Conservation (phyloP, 2,888 invertebrate genomes). For the Xylota sylvarum region DNA sequence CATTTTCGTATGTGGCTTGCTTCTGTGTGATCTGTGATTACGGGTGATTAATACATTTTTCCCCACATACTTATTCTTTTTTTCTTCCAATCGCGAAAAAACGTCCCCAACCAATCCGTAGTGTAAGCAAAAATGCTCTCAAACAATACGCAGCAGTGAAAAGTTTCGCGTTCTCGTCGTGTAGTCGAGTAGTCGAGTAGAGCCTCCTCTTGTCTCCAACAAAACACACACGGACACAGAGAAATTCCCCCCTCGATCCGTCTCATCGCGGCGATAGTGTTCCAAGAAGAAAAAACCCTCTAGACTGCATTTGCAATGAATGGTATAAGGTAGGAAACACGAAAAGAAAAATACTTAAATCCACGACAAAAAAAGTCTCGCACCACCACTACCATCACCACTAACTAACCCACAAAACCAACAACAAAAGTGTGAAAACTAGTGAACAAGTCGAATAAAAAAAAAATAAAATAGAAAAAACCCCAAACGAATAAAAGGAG, state of each 20-base stretch:
- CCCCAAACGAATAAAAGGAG: conserved; percentile 11
- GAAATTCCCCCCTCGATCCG: conserved; percentile 41
- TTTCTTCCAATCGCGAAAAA: background rate
- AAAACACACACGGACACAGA: conserved; percentile 46
- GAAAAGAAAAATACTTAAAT: conserved; percentile 19
- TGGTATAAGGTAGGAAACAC: conserved; percentile 71
- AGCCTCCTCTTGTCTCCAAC: conserved; percentile 2
- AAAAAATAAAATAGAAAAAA: conserved; percentile 32
- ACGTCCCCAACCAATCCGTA: background rate
- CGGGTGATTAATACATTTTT: conserved; percentile 69
- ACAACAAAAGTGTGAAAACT: conserved; percentile 48
- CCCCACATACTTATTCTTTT: conserved; percentile 16
- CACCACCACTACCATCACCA: conserved; percentile 25
- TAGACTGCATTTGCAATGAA: conserved; percentile 65
- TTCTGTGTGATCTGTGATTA: conserved; percentile 71
- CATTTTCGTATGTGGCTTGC: conserved; percentile 74
- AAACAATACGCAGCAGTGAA: conserved; percentile 32
- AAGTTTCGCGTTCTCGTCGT: conserved; percentile 27
- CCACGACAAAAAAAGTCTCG: conserved; percentile 50
- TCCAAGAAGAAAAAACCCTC: conserved; percentile 61
- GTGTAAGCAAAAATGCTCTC: conserved; percentile 26
- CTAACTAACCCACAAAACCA: conserved; percentile 47
- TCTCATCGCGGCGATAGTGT: conserved; percentile 28
- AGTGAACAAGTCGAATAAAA: conserved; percentile 23
- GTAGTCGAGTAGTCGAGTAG: background rate